Evolutionary conservation across 2,888 invertebrate species (phyloP).

Genomic region (Spodoptera picta): DNA sequence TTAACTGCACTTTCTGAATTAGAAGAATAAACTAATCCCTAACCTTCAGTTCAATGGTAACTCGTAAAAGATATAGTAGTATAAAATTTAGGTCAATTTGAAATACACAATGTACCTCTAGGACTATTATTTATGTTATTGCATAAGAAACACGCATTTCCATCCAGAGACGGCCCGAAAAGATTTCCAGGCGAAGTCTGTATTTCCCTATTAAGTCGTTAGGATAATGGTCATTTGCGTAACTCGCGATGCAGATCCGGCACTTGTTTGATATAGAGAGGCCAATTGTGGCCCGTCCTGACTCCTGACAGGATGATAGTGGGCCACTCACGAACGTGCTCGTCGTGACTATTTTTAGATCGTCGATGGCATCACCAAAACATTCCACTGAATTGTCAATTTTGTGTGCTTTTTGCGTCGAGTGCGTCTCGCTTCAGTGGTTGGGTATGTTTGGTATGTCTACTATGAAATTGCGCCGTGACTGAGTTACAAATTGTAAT

Average conservation of each 20-base stretch:
- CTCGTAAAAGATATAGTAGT: too few species aligned
- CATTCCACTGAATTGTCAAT: slow-evolving; percentile 76
- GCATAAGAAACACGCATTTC: background rate
- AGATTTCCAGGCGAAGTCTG: slow-evolving; percentile 36
- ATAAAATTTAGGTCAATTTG: too few species aligned
- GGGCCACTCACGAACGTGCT: slow-evolving; percentile 70
- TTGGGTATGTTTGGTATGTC: slow-evolving; percentile 40
- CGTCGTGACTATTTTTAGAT: slow-evolving; percentile 82
- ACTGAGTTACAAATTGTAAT: slow-evolving; percentile 41
- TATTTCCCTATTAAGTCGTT: slow-evolving; percentile 54
- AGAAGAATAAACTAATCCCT: slow-evolving; percentile 13
- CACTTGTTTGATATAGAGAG: slow-evolving; percentile 65
- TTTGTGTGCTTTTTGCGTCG: slow-evolving; percentile 62
- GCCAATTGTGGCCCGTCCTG: slow-evolving; percentile 70
- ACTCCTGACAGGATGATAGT: slow-evolving; percentile 78
- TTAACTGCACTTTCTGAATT: slow-evolving; percentile 61
- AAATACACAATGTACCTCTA: too few species aligned
- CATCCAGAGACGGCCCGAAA: slow-evolving; percentile 8
- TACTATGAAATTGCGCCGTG: slow-evolving; percentile 42
- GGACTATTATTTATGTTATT: background rate
- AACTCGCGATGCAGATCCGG: slow-evolving; percentile 57
- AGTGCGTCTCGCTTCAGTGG: slow-evolving; percentile 59
- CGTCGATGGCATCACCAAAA: slow-evolving; percentile 76
- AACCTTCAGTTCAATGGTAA: too few species aligned
- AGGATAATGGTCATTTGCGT: slow-evolving; percentile 57